Base-by-base conservation (phyloP, 2,113 vertebrate genomes). In the Himantopus leucocephalus region DNA sequence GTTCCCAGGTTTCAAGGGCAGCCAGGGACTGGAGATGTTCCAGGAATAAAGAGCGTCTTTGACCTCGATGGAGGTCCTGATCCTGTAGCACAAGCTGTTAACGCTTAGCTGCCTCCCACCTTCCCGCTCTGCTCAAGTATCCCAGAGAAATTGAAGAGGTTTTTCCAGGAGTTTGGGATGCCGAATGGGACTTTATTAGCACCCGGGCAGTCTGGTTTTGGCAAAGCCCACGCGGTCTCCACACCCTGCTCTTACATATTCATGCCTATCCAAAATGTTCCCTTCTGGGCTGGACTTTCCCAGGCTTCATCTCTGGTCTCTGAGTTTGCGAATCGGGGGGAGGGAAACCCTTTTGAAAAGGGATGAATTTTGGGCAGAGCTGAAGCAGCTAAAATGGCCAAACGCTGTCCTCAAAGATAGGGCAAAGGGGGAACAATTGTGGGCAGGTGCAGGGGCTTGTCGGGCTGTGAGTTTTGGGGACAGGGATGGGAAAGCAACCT, bases 1-100 rank as follows among this genome's bases (percentile, higher is more conserved):
- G 92, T 97, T 97, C 97, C 97, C 96, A 96, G 97, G 90, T 97
- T 96, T 81, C 94, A 71, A 68, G 96, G 92, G 83, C 68, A 26
- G 95, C 92, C 64, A 59, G 92, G 88, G 87, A 32, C 74, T 97
- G 96, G 91, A 92, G 86, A 85, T 85, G 45, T 93, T 97, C 96
- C 97, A 97, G 90, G 88, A 96, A 92, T 80, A 90, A 79, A 90
- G 91, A 91, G 56, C 0, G 20, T 83, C 72, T 95, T 80, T 96
- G 96, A 95, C 97, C 96, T 91, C 8, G 14, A 19, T 62, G 74
- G 95, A 93, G 90, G 94, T 52, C 76, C 62, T 2, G n/a, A 58
- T 95, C 90, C 89, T 1, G 7, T 26, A 93, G 93, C 77, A 80
- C 79, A 95, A 71, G 93, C 93, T 96, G 89, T 88, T 96, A 92